These are phyloP conservation scores for Tachina lurida DNA, from an alignment of 2,888 invertebrate genomes.

Conservation along the genomic window DNA sequence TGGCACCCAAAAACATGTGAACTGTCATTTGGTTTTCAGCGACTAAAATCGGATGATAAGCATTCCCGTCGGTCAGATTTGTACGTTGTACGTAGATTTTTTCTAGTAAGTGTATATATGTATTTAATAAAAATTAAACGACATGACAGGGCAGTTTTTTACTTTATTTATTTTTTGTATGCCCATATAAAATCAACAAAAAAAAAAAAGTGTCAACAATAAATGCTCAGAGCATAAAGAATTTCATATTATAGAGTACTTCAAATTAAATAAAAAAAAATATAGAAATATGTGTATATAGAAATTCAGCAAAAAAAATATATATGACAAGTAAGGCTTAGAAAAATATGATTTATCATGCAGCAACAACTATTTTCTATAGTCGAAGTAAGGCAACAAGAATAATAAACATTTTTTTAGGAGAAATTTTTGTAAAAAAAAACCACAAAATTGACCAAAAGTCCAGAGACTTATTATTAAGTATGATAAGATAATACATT, in stretches of 20 bases:
- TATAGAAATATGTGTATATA: no score
- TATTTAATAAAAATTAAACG: constrained; percentile 70
- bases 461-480: constrained; percentile 59
- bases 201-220: constrained; percentile 77
- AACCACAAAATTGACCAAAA: constrained; percentile 60
- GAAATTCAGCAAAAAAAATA: no score
- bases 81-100: no score
- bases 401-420: constrained; percentile 39
- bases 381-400: not conserved
- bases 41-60: no score
- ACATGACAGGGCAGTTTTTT: constrained; percentile 74
- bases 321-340: not conserved
- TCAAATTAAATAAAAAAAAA: not conserved
- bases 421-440: constrained; percentile 59
- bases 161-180: not conserved
- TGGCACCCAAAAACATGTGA: no score
- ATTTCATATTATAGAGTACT: not conserved
- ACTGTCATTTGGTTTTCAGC: no score
- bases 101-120: no score
- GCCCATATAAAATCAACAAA: constrained; percentile 42
- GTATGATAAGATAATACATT: constrained; percentile 52
- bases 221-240: not conserved
- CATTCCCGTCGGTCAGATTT: not conserved
- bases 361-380: constrained; percentile 29
- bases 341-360: constrained; percentile 63